phyloP scores from a whole-genome alignment of 2,888 invertebrate species.

The Dimorphilus gyrociliatus region DNA sequence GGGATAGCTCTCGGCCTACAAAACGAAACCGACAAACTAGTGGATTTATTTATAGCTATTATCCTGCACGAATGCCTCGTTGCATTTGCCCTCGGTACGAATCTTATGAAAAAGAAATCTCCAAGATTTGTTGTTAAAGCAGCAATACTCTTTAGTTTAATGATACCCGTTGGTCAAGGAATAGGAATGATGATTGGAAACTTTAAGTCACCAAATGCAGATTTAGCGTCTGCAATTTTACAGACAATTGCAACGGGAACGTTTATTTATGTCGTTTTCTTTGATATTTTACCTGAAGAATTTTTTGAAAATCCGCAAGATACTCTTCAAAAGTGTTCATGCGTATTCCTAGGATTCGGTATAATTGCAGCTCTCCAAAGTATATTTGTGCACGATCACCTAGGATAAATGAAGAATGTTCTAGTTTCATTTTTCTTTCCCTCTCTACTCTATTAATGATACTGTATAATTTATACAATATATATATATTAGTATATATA shows the following conservation, averaged over 20 bases:
- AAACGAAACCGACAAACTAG: conserved; percentile 14
- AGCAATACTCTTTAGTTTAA: conserved; percentile 18
- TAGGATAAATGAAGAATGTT: no score
- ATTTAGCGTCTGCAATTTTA: conserved; percentile 21
- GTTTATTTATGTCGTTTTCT: conserved; percentile 31
- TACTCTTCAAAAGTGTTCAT: conserved; percentile 14
- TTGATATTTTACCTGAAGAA: conserved; percentile 25
- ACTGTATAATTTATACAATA: no score
- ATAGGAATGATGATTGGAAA: conserved; percentile 21
- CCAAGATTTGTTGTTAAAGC: conserved; percentile 14
- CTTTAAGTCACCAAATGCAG: conserved; percentile 17
- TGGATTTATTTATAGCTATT: conserved; percentile 27
- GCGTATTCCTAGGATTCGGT: conserved; percentile 17
- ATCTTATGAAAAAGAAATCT: conserved; percentile 17
- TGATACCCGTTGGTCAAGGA: conserved; percentile 28
- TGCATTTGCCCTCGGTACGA: conserved; percentile 29
- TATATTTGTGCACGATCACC: neutral
- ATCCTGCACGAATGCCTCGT: conserved; percentile 27
- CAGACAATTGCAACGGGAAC: conserved; percentile 32
- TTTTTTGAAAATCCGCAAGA: conserved; percentile 7
- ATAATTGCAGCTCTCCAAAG: conserved; percentile 8
- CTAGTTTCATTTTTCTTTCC: no score
- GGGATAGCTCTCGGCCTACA: conserved; percentile 33
- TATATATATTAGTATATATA: no score
- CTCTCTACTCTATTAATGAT: no score